Base-by-base conservation (phyloP, 2,113 vertebrate genomes). In the Dunckerocampus dactyliophorus region DNA sequence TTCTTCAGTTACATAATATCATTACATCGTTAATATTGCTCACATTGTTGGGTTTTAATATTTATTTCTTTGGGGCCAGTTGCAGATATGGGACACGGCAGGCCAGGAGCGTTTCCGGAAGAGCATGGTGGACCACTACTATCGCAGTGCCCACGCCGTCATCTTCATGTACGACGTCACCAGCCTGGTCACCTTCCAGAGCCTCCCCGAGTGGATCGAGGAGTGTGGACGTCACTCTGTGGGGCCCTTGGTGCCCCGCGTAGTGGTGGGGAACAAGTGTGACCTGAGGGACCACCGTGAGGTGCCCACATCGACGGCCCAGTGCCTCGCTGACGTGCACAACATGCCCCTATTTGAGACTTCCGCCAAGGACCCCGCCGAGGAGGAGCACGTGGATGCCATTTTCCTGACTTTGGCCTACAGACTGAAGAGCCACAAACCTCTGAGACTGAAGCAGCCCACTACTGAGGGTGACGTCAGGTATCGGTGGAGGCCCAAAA, bases 91-190 rank as follows among this genome's bases (percentile, higher is more conserved):
- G 90, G 90, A 91, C 77, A 91, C 90, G 1, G 90, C 90, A 0
- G 90, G 90, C 39, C 90, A 91, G 75, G 89, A 91, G 76, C 88
- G 90, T 2, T 91, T 91, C 80, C 74, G 90, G 59, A 90, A 87
- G 75, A 90, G 89, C 77, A 91, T 91, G 90, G 90, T 91, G 85
- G 90, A 91, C 70, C 90, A 90, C 71, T 90, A 91, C 73, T 91
- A 91, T 71, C 83, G 89, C 60, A 89, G 77, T 7, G 88, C 89
- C 39, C 88, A 90, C 1, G 89, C 89, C 3, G 79, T 91, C 69
- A 86, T 91, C 82, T 91, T 91, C 14, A 88, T 91, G 13, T 91
- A 90, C 6, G 90, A 91, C 11, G 78, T 90, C 55, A 90, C 87
- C 72, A 90, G 74, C 66, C 82, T 86, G 39, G 47, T 74, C 5